These are phyloP conservation scores for Microplitis deprimator DNA, from an alignment of 2,888 invertebrate species.

Conservation along the genomic window DNA sequence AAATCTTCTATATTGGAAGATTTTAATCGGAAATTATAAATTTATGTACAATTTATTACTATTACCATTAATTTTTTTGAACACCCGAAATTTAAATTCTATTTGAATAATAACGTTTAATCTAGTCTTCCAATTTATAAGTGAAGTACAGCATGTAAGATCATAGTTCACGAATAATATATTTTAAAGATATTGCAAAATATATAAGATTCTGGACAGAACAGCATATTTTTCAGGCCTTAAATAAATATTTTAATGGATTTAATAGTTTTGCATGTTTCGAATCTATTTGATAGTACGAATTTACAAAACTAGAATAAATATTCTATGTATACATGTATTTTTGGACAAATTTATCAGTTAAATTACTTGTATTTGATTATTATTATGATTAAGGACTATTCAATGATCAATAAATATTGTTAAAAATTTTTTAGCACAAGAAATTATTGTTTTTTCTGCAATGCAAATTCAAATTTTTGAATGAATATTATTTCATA, in stretches of 20 bases:
- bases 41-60: conserved; percentile 14
- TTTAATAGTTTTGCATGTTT: background rate
- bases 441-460: background rate
- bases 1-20: conserved; percentile 16
- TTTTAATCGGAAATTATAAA: conserved; percentile 19
- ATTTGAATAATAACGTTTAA: conserved; percentile 59
- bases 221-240: conserved; percentile 14
- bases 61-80: conserved; percentile 25
- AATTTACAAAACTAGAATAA: background rate
- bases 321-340: background rate
- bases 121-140: conserved; percentile 64
- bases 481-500: no score
- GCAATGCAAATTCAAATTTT: background rate
- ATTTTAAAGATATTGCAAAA: background rate
- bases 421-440: background rate
- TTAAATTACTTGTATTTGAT: conserved; percentile 2
- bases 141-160: conserved; percentile 23
- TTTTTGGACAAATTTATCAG: background rate
- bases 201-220: conserved; percentile 33
- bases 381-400: background rate
- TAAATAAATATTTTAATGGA: background rate
- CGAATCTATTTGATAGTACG: conserved; percentile 16
- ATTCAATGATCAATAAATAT: conserved; percentile 7
- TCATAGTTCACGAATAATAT: conserved; percentile 9
- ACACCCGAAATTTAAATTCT: conserved; percentile 44